Conservation (phyloP, 2,113 vertebrate genomes). For the Microcebus tavaratra region DNA sequence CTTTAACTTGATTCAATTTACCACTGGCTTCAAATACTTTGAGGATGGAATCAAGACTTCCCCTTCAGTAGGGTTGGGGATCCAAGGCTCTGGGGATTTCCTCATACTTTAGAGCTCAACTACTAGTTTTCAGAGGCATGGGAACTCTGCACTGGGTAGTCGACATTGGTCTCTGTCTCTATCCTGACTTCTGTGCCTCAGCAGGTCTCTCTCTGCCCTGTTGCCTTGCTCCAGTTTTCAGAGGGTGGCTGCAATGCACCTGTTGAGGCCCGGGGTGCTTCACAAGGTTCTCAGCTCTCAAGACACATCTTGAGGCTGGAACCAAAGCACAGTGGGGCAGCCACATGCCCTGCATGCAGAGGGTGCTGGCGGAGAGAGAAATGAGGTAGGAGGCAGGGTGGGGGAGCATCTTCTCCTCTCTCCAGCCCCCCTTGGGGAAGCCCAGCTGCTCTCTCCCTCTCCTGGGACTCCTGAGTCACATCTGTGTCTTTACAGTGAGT, state of each 20-base stretch:
- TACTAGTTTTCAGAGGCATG: not conserved
- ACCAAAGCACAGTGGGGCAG: not conserved
- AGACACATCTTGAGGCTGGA: not conserved
- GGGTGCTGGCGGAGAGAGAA: not conserved
- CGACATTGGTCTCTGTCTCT: not conserved
- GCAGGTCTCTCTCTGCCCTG: not conserved
- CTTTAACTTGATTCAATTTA: not conserved
- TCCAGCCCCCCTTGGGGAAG: accelerated
- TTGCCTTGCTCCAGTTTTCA: not conserved
- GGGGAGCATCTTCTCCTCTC: not conserved
- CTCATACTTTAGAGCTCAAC: not conserved
- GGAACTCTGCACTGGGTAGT: not conserved
- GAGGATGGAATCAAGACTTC: not conserved
- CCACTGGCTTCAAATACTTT: not conserved
- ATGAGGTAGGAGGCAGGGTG: not conserved
- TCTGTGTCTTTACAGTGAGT: not conserved
- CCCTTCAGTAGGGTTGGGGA: not conserved
- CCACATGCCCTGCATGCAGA: not conserved
- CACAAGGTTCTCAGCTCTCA: not conserved
- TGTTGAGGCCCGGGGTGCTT: not conserved
- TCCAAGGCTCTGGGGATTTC: not conserved
- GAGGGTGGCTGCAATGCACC: accelerated
- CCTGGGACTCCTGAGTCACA: not conserved
- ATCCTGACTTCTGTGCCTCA: not conserved
- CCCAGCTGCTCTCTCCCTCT: not conserved